These are phyloP conservation scores for Xylocopa sonorina DNA, from an alignment of 1,140 invertebrate species.

Conservation along the genomic window DNA sequence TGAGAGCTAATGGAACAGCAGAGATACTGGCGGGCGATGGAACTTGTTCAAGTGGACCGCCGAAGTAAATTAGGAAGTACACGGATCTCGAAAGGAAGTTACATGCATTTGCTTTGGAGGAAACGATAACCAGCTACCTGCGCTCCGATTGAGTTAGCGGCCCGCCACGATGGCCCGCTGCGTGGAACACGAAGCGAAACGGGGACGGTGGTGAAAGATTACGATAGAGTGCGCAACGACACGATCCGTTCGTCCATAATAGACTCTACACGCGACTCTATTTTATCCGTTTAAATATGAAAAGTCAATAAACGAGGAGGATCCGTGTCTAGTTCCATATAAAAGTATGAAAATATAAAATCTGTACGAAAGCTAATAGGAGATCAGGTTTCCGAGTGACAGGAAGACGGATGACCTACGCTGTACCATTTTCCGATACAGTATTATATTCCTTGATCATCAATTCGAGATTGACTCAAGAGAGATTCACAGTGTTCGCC, in stretches of 20 bases:
- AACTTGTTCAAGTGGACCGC: slow-evolving; percentile 25
- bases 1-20: slow-evolving; percentile 22
- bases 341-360: too few species aligned
- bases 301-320: too few species aligned
- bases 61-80: slow-evolving; percentile 30
- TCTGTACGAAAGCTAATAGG: neutral
- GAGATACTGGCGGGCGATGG: neutral
- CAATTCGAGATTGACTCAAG: too few species aligned
- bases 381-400: too few species aligned
- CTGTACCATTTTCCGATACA: too few species aligned
- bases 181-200: too few species aligned
- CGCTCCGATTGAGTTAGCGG: neutral
- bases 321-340: too few species aligned
- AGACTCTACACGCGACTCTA: too few species aligned
- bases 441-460: too few species aligned
- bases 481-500: too few species aligned
- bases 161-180: neutral
- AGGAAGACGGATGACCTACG: too few species aligned
- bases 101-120: slow-evolving; percentile 1
- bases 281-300: neutral
- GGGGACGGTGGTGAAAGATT: neutral
- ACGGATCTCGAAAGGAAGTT: slow-evolving; percentile 17
- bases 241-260: too few species aligned
- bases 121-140: neutral
- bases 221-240: neutral